Evolutionary conservation across 2,888 invertebrate species (phyloP).

Genomic region (Drosophila multiciliata): DNA sequence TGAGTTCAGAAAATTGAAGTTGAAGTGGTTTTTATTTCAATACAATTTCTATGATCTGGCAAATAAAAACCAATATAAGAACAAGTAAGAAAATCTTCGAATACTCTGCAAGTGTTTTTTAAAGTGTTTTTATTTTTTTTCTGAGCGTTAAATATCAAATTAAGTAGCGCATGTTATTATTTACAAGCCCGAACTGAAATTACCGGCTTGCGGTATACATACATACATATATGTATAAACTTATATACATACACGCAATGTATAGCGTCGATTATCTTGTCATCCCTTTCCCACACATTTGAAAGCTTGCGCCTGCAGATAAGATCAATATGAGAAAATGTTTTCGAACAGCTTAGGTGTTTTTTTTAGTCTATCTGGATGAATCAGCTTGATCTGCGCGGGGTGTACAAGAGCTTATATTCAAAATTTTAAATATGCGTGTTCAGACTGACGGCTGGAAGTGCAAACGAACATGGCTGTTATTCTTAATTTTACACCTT

Average conservation of each 20-base stretch:
- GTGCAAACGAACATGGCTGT: background rate
- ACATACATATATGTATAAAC: background rate
- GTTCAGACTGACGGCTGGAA: background rate
- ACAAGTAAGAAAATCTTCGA: background rate
- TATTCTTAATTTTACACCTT: background rate
- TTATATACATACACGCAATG: background rate
- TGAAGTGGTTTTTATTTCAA: background rate
- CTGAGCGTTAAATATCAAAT: background rate
- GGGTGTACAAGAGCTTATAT: background rate
- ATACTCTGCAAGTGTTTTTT: background rate
- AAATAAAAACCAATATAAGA: background rate
- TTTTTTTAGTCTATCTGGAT: no score
- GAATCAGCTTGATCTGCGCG: background rate
- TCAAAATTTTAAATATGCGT: background rate
- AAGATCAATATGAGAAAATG: background rate
- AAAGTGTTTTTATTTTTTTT: background rate
- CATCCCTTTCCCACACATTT: background rate
- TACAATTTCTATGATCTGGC: background rate
- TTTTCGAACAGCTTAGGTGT: no score
- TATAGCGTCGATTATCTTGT: background rate
- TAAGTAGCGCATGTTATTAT: background rate
- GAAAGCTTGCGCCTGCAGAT: background rate
- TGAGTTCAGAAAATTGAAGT: background rate
- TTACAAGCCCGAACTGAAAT: background rate
- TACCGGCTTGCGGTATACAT: background rate